Conservation (phyloP, 2,113 vertebrate species). For the Zingel zingel region DNA sequence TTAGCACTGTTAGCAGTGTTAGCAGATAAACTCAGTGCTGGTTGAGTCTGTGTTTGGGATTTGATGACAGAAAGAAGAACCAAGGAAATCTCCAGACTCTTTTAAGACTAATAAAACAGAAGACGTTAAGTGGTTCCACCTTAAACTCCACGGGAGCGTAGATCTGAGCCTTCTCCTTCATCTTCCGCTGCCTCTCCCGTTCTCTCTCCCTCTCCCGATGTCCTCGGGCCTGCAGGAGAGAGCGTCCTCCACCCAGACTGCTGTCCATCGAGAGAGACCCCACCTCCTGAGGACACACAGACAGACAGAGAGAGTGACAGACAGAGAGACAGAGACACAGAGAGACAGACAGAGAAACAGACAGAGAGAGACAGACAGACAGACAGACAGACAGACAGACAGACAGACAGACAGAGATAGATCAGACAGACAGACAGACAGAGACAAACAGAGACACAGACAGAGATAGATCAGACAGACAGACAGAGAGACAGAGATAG, state of each 20-base stretch:
- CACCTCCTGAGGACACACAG: constrained; percentile 77
- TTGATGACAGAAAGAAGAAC: background rate
- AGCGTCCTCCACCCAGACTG: constrained; percentile 80
- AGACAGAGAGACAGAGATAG: no score
- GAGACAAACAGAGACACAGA: no score
- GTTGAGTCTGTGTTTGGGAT: background rate
- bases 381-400: no score
- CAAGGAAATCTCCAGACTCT: background rate
- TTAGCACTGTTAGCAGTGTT: no score
- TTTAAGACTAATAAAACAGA: background rate
- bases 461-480: no score
- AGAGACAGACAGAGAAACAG: no score
- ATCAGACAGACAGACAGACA: no score
- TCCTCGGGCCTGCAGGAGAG: constrained; percentile 85
- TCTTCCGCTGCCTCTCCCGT: constrained; percentile 53
- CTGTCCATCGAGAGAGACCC: constrained; percentile 76
- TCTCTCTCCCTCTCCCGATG: constrained; percentile 60
- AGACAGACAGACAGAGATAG: no score
- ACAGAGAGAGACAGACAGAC: no score
- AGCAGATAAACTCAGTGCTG: background rate
- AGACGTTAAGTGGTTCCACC: constrained; percentile 32
- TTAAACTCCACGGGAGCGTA: constrained; percentile 85
- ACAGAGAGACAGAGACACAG: no score
- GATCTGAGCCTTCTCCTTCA: constrained; percentile 47
- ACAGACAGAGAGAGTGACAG: no score